Evolutionary conservation across 2,113 vertebrate genomes (phyloP).

Genomic region (Fregata magnificens): DNA sequence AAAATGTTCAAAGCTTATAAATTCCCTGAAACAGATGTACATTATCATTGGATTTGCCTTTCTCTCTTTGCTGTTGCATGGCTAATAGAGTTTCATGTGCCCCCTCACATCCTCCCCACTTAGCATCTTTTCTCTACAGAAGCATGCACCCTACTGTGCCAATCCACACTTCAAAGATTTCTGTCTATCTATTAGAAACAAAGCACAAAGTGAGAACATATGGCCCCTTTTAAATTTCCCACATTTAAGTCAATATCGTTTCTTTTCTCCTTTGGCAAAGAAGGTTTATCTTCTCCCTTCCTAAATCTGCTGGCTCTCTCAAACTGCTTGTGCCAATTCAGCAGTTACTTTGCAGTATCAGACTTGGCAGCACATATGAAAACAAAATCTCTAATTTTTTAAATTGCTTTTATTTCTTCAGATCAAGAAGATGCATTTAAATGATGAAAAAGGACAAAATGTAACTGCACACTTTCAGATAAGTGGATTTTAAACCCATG

Average conservation of each 20-base stretch:
- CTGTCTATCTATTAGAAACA: constrained; percentile 91
- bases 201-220: constrained; percentile 88
- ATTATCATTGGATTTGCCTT: constrained; percentile 97
- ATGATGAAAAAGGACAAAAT: constrained; percentile 10
- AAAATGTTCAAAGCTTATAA: constrained; percentile 99
- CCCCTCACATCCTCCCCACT: constrained; percentile 84
- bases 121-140: constrained; percentile 91
- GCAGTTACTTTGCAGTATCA: constrained; percentile 65
- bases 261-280: constrained; percentile 79
- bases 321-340: constrained; percentile 61
- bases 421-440: constrained; percentile 50
- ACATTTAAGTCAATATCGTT: constrained; percentile 88
- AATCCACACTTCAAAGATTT: constrained; percentile 95
- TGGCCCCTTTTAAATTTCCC: constrained; percentile 88
- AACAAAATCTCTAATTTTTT: constrained; percentile 56
- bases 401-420: constrained; percentile 41
- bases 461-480: constrained; percentile 63
- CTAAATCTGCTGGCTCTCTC: constrained; percentile 73
- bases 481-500: constrained; percentile 34
- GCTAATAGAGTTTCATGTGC: constrained; percentile 89
- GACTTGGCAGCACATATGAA: constrained; percentile 47
- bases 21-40: constrained; percentile 99
- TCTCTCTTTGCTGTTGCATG: constrained; percentile 86
- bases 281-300: constrained; percentile 73
- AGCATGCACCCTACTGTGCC: constrained; percentile 91